Evolutionary conservation across 2,113 vertebrate species (phyloP).

Genomic region (Hassar affinis): DNA sequence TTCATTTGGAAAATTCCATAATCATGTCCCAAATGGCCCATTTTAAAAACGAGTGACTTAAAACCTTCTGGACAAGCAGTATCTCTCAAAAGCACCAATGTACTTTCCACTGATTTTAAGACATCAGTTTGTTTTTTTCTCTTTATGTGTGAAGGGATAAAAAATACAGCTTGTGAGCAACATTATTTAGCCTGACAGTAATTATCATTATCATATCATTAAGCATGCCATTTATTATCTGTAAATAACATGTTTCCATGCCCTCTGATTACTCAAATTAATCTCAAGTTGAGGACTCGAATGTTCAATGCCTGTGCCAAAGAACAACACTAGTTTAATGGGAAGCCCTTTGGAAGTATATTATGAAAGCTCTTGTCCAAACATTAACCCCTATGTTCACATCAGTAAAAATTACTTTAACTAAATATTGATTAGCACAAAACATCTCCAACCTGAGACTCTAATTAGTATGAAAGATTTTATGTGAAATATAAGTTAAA

Average conservation of each 20-base stretch:
- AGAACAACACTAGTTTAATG: conserved; percentile 23
- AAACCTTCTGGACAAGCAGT: background rate
- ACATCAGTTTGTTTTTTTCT: background rate
- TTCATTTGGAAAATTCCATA: background rate
- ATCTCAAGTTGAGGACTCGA: conserved; percentile 54
- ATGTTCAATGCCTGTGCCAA: conserved; percentile 54
- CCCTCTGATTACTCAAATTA: conserved; percentile 59
- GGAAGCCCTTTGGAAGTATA: background rate
- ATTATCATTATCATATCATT: conserved; percentile 14
- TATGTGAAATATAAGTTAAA: background rate
- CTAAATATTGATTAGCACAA: background rate
- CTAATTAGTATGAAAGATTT: background rate
- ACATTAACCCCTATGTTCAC: conserved; percentile 10
- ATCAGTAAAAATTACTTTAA: conserved; percentile 9
- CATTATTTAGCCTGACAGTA: conserved; percentile 59
- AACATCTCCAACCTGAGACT: background rate
- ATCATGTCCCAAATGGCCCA: conserved; percentile 10
- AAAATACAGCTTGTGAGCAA: conserved; percentile 57
- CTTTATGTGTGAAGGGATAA: conserved; percentile 47
- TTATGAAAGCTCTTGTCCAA: conserved; percentile 9
- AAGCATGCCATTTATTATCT: conserved; percentile 21
- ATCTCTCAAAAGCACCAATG: conserved; percentile 1
- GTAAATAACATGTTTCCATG: conserved; percentile 49
- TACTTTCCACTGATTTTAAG: conserved; percentile 25
- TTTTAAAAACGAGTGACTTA: conserved; percentile 14